Base-by-base conservation (phyloP, 2,797 vertebrate genomes). In the Enteromius fasciolatus region DNA sequence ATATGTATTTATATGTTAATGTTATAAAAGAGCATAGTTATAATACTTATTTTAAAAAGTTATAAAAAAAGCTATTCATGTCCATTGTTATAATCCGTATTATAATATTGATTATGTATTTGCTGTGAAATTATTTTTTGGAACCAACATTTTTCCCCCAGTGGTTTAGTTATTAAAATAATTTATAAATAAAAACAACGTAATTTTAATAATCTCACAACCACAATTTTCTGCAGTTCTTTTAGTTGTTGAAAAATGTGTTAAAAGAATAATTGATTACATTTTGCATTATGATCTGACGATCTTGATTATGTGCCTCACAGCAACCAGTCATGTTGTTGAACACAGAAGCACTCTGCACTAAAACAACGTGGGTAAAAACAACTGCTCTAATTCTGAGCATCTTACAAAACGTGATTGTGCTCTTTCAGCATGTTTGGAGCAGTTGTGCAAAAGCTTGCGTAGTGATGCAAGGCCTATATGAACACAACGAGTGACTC, bases 401-500 rank as follows among this genome's bases (percentile, higher is more conserved):
- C 44, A 44, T 79, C 52, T 80, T 80, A 46, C 52, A 46, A 61
- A 80, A 80, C 52, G 12, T 70, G 78, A 80, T 80, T 46, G 23
- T 46, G 78, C 67, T 61, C 78, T 80, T 80, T 70, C 78, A 61
- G 78, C 78, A 80, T 46, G 78, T 80, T 54, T 25, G 44, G 2
- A 46, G 8, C 1, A 4, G 85, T 87, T 87, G 84, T 80, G 86
- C 72, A 86, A 87, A 77, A 1, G 72, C 15, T 80, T 12, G 9
- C 46, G 67, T 70, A 18, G 66, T 87, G 86, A 86, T 83, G 87
- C 87, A 88, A 88, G 66, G 48, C 67, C 11, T 68, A 20, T 87
- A 84, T 69, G 73, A 82, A 81, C 64, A 81, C 46, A 23, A 74
- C 15, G 69, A 52, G 61, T 88, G 86, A 84, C 80, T 76, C 87